Conservation (phyloP, 2,113 vertebrate species). For the Scalopus aquaticus region DNA sequence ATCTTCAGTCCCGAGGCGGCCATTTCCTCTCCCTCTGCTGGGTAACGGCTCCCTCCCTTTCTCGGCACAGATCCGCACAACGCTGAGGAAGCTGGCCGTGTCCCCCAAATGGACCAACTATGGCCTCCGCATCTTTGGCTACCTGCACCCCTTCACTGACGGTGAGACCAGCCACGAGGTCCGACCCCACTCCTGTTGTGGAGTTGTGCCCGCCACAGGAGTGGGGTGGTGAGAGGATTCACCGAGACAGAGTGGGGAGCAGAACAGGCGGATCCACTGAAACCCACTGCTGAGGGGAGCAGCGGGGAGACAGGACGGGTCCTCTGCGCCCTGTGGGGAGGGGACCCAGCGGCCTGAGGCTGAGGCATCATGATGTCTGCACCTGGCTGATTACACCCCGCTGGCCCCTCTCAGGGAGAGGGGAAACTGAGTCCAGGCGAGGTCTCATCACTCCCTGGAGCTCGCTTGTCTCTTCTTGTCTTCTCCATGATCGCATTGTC, state of each 20-base stretch:
- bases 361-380: not conserved
- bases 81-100: constrained; percentile 91
- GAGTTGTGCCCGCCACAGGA: too few relatives aligned
- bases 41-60: not conserved
- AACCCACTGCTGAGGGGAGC: too few relatives aligned
- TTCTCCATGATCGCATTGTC: not conserved
- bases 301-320: too few relatives aligned
- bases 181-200: not conserved
- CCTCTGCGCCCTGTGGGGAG: too few relatives aligned
- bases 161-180: constrained; percentile 84
- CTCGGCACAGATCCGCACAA: constrained; percentile 88
- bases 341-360: not conserved
- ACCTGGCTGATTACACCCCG: not conserved
- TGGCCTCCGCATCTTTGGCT: constrained; percentile 96
- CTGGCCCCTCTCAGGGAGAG: not conserved
- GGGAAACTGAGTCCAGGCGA: not conserved
- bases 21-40: not conserved
- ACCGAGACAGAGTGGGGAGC: too few relatives aligned
- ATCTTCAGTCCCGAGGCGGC: not conserved
- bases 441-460: not conserved
- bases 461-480: not conserved
- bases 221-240: too few relatives aligned
- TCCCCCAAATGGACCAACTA: constrained; percentile 95
- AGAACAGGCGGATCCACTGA: too few relatives aligned
- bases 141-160: constrained; percentile 90